Percentiles rank a stretch among this genome's conserved stretches.
phyloP scores from a whole-genome alignment of 2,888 invertebrate species.

The Alitta virens region DNA sequence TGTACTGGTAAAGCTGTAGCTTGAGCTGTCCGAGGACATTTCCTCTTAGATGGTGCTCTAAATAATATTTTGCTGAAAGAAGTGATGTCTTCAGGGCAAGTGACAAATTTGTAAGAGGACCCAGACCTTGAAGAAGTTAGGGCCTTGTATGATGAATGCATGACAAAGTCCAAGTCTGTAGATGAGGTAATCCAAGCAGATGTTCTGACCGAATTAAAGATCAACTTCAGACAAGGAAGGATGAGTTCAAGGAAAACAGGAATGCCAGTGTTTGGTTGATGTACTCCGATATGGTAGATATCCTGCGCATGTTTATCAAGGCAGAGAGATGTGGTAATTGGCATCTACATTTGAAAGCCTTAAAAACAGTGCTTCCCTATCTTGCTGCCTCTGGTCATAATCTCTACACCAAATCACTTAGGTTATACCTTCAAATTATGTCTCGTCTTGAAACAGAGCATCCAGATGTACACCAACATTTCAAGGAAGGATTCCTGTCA shows the following conservation, averaged over 20 bases:
- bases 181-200: not conserved
- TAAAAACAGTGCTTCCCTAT: slow-evolving; percentile 23
- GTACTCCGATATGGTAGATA: slow-evolving; percentile 24
- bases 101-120: too few species aligned
- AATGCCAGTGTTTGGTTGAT: slow-evolving; percentile 25
- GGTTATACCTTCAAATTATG: slow-evolving; percentile 33
- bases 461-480: slow-evolving; percentile 27
- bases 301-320: slow-evolving; percentile 21
- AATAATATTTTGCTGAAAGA: not conserved
- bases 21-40: not conserved
- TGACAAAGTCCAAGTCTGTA: not conserved
- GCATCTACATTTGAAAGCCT: slow-evolving; percentile 19
- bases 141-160: not conserved
- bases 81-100: too few species aligned
- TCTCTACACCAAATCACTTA: slow-evolving; percentile 33
- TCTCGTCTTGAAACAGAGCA: slow-evolving; percentile 28
- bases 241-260: not conserved
- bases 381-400: slow-evolving; percentile 34
- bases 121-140: not conserved
- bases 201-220: not conserved
- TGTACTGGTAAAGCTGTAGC: slow-evolving; percentile 32
- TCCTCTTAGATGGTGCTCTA: not conserved
- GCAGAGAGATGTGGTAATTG: slow-evolving; percentile 22
- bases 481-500: slow-evolving; percentile 25
- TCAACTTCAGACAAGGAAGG: not conserved